Evolutionary conservation across 2,797 vertebrate genomes (phyloP), one percentile per base, ranked within the genome.

Genomic region (Oreortyx pictus): DNA sequence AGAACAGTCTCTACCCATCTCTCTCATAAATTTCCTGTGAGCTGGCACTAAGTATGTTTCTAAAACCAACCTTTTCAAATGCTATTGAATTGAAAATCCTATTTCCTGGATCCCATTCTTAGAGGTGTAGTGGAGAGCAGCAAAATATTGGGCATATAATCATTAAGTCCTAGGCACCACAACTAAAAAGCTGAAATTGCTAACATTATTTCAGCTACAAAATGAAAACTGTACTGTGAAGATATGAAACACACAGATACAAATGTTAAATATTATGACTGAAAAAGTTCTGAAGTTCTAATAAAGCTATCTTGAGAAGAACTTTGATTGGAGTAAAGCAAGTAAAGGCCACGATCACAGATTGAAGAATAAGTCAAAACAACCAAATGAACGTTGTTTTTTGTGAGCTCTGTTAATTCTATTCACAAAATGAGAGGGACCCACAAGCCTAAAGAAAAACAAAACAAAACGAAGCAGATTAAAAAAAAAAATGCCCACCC

Each of bases 341-440:
- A 3, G 2, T 74, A 64, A 94, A 14, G 17, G 19, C 46, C 54
- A 3, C 23, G 8, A 70, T 73, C 33, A 25, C 47, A 76, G 25
- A 39, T 7, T 41, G 20, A 75, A 89, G 56, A 89, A 25, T 82
- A 71, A 71, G 56, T 66, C 44, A 67, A 89, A 83, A 41, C 23
- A 79, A 24, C 27, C 43, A 68, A 31, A 10, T 23, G 54, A 84
- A 31, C 6, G 8, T 18, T 89, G 4, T 2, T 46, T 47, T 93
- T 60, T 50, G 22, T 79, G 6, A 76, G 19, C 11, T 35, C 7
- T 87, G 90, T 83, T 84, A 14, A 59, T 85, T 91, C 27, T 88
- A 20, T 73, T 90, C 78, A 86, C 8, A 75, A 82, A 92, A 88
- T 82, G 18, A 82, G 44, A 86, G 92, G 59, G 23, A 60, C 52